phyloP scores from a whole-genome alignment of 2,113 vertebrate genomes.

The Pagrus major region DNA sequence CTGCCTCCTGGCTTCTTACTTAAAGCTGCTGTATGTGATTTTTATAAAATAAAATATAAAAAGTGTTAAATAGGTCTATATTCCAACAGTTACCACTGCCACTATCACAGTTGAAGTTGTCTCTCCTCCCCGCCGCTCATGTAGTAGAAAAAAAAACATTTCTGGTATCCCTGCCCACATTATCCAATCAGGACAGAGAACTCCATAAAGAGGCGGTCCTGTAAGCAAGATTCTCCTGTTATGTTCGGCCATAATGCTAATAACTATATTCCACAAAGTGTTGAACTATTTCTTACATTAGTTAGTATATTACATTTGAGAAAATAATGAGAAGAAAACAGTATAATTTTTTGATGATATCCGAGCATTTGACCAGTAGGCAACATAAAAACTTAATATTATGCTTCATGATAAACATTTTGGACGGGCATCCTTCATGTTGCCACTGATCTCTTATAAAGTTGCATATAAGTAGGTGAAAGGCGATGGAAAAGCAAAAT shows the following conservation, averaged over 20 bases:
- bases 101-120: too few relatives aligned
- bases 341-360: too few relatives aligned
- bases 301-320: not conserved
- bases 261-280: not conserved
- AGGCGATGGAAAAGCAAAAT: slow-evolving; percentile 18
- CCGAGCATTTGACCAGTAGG: not conserved
- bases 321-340: not conserved
- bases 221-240: too few relatives aligned
- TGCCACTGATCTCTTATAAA: not conserved
- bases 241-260: not conserved
- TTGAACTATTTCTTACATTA: not conserved
- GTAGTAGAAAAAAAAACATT: too few relatives aligned
- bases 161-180: too few relatives aligned
- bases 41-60: too few relatives aligned
- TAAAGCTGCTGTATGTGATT: too few relatives aligned
- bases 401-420: not conserved
- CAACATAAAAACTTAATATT: not conserved
- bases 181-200: too few relatives aligned
- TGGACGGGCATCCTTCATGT: not conserved
- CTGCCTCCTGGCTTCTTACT: not conserved
- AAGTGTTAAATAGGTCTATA: too few relatives aligned
- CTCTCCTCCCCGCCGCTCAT: too few relatives aligned
- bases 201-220: too few relatives aligned
- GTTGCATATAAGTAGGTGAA: slow-evolving; percentile 27
- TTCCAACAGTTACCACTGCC: too few relatives aligned